These are phyloP conservation scores for Strigamia transsilvanica DNA, from an alignment of 2,888 invertebrate species.

Conservation along the genomic window DNA sequence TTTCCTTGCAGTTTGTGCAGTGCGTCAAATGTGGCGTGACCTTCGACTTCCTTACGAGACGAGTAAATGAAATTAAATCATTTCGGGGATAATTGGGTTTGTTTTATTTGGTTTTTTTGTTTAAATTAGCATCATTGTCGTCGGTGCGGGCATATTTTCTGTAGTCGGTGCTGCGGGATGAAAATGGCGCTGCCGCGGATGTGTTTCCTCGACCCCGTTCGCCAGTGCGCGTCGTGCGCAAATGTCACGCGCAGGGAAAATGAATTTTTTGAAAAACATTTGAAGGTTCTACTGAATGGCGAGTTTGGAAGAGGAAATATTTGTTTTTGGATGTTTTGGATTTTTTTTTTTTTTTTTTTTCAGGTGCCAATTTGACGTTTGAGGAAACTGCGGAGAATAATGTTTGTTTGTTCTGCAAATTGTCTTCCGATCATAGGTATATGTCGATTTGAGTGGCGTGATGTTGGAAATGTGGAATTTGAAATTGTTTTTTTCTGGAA, in stretches of 20 bases:
- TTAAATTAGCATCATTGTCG: constrained; percentile 67
- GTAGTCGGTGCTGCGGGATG: constrained; percentile 64
- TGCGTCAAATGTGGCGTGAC: constrained; percentile 64
- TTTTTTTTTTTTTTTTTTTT: constrained; percentile 13
- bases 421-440: constrained; percentile 56
- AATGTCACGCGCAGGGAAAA: constrained; percentile 65
- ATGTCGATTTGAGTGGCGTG: background rate
- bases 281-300: constrained; percentile 65
- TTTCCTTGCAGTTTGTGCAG: constrained; percentile 62
- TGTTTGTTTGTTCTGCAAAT: constrained; percentile 51
- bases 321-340: background rate
- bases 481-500: too few relatives aligned
- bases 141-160: constrained; percentile 67
- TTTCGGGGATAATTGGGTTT: background rate
- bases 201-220: constrained; percentile 68
- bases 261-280: constrained; percentile 66
- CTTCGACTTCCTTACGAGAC: constrained; percentile 66
- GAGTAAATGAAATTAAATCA: constrained; percentile 60
- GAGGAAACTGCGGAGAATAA: constrained; percentile 22
- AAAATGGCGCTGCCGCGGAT: constrained; percentile 66
- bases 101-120: background rate
- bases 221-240: constrained; percentile 65
- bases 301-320: background rate
- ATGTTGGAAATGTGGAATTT: too few relatives aligned
- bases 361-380: constrained; percentile 53